Evolutionary conservation across 2,797 vertebrate species (phyloP).

Genomic region (Spinibarbus caldwelli): DNA sequence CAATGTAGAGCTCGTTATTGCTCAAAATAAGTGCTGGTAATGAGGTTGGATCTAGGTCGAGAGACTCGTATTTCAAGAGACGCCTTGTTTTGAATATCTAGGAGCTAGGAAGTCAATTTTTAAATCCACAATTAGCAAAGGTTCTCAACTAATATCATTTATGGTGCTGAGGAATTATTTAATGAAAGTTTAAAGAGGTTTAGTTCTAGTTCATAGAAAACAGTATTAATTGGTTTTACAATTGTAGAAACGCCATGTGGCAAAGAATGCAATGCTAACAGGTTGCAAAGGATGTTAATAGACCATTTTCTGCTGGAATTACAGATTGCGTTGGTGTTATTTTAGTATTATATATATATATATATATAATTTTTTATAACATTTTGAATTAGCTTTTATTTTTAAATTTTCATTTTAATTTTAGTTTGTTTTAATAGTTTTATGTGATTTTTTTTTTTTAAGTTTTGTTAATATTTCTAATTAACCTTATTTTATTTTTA

Average conservation of each 20-base stretch:
- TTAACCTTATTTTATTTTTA: too few species aligned
- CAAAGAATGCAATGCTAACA: neutral
- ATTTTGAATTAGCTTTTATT: neutral
- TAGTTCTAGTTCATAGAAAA: neutral
- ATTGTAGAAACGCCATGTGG: neutral
- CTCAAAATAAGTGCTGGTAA: conserved; percentile 38
- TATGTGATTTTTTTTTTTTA: too few species aligned
- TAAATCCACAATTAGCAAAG: neutral
- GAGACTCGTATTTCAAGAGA: neutral
- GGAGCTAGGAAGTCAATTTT: neutral
- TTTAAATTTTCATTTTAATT: neutral
- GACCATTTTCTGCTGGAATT: neutral
- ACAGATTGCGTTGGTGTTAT: neutral
- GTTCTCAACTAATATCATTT: neutral
- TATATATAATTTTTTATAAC: neutral
- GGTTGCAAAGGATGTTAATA: neutral
- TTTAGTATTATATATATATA: too few species aligned
- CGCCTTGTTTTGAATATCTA: neutral
- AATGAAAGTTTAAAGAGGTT: neutral
- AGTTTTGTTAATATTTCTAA: too few species aligned
- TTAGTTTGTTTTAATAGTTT: too few species aligned
- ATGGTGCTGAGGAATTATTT: neutral
- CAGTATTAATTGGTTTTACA: neutral
- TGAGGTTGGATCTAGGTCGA: conserved; percentile 5
- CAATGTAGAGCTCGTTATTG: conserved; percentile 1